Conservation (phyloP, 1,140 invertebrate genomes). For the Centruroides sculpturatus region DNA sequence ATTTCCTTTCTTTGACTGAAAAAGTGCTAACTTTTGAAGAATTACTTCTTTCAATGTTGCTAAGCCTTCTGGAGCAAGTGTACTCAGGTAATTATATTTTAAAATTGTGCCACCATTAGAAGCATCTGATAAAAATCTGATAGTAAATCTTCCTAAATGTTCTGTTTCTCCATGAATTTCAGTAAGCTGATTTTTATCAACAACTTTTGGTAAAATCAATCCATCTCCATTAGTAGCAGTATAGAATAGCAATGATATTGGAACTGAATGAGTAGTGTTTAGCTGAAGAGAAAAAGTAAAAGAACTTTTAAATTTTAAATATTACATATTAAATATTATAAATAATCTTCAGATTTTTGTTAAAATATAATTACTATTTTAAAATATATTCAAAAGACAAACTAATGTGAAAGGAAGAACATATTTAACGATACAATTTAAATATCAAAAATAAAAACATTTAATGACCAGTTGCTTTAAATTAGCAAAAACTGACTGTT, state of each 20-base stretch:
- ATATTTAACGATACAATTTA: too few species aligned
- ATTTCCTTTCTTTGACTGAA: conserved; percentile 24
- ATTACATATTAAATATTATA: too few species aligned
- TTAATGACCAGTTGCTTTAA: too few species aligned
- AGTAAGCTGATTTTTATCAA: conserved; percentile 37
- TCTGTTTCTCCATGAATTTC: conserved; percentile 61
- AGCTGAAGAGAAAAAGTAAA: conserved; percentile 1
- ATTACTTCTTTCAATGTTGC: conserved; percentile 63
- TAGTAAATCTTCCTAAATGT: conserved; percentile 59
- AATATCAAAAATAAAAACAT: too few species aligned
- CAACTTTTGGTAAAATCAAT: conserved; percentile 25
- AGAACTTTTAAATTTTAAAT: too few species aligned
- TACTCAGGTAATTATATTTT: conserved; percentile 56
- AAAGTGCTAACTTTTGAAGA: conserved; percentile 32
- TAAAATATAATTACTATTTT: too few species aligned
- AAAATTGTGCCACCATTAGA: conserved; percentile 31
- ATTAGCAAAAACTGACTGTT: too few species aligned
- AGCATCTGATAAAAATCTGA: conserved; percentile 30
- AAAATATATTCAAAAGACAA: too few species aligned
- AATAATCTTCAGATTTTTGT: too few species aligned
- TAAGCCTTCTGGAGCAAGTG: conserved; percentile 46
- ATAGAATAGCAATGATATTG: conserved; percentile 37
- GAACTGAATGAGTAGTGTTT: conserved; percentile 10
- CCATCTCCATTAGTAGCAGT: conserved; percentile 29
- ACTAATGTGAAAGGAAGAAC: too few species aligned